Conservation (phyloP, 2,113 vertebrate species). For the Embiotoca jacksoni region DNA sequence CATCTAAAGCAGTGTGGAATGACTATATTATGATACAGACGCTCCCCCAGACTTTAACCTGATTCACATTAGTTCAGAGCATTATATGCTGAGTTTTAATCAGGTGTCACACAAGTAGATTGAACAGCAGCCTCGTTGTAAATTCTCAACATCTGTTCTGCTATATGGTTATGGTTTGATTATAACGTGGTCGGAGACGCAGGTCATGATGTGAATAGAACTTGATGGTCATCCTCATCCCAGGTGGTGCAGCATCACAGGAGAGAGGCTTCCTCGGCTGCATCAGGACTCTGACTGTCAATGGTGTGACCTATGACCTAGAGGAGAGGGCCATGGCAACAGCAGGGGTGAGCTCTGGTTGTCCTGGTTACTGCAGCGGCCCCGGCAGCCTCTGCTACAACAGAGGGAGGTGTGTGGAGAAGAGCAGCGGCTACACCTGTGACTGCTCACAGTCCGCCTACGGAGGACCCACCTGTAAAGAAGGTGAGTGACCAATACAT, state of each 20-base stretch:
- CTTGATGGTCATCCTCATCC: not conserved
- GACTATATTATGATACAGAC: too few relatives aligned
- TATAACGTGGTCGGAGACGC: too few relatives aligned
- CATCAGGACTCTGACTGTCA: conserved; percentile 91
- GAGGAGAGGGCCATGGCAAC: conserved; percentile 92
- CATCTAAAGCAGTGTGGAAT: too few relatives aligned
- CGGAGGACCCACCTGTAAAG: conserved; percentile 92
- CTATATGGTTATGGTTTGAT: too few relatives aligned
- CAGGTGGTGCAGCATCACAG: conserved; percentile 92
- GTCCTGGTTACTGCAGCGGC: conserved; percentile 95
- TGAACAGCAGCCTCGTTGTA: too few relatives aligned
- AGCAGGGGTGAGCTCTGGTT: conserved; percentile 91
- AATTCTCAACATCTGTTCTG: too few relatives aligned
- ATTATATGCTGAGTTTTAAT: too few relatives aligned
- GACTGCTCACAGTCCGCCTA: conserved; percentile 94
- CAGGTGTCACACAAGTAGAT: too few relatives aligned
- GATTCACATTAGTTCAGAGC: too few relatives aligned
- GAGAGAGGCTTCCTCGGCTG: conserved; percentile 94
- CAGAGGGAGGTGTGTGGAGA: conserved; percentile 93
- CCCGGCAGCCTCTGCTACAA: conserved; percentile 94
- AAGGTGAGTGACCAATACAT: conserved; percentile 82
- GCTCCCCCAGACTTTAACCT: too few relatives aligned
- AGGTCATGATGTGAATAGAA: too few relatives aligned
- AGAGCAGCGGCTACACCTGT: conserved; percentile 91
- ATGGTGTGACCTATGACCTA: conserved; percentile 90